Conservation (phyloP, 2,888 invertebrate genomes). For the Nomada hirtipes region DNA sequence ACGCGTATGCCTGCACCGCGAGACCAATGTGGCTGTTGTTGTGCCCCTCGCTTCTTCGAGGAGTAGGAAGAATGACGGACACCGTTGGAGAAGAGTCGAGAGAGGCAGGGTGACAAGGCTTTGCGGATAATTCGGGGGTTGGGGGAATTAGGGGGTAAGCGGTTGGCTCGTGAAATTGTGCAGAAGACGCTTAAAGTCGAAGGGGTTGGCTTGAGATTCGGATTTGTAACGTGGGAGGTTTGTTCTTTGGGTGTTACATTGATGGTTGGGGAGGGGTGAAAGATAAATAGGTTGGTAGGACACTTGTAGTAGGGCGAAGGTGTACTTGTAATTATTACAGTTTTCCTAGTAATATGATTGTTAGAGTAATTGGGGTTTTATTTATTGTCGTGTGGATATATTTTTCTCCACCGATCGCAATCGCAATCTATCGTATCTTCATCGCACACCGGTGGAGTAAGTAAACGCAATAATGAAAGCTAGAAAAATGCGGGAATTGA, state of each 20-base stretch:
- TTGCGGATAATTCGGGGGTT: background rate
- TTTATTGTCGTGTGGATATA: too few species aligned
- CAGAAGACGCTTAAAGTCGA: background rate
- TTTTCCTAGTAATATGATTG: too few species aligned
- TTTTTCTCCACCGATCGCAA: too few species aligned
- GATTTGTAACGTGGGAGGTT: background rate
- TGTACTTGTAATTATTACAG: too few species aligned
- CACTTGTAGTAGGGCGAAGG: background rate
- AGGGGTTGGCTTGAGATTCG: background rate
- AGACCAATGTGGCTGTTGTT: too few species aligned
- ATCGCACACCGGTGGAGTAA: too few species aligned
- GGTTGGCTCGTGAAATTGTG: conserved; percentile 12
- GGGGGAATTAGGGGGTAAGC: background rate
- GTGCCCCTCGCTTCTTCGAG: background rate
- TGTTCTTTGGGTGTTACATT: too few species aligned
- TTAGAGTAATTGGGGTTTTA: too few species aligned
- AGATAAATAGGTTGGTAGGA: background rate
- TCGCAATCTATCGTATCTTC: too few species aligned
- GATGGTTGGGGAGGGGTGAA: background rate
- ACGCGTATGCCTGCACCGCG: background rate
- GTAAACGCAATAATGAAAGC: background rate
- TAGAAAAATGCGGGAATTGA: background rate
- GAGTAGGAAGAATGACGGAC: background rate
- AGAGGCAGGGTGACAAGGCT: background rate
- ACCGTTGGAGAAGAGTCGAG: background rate